Evolutionary conservation across 2,888 invertebrate species (phyloP).

Genomic region (Eretmocerus hayati): DNA sequence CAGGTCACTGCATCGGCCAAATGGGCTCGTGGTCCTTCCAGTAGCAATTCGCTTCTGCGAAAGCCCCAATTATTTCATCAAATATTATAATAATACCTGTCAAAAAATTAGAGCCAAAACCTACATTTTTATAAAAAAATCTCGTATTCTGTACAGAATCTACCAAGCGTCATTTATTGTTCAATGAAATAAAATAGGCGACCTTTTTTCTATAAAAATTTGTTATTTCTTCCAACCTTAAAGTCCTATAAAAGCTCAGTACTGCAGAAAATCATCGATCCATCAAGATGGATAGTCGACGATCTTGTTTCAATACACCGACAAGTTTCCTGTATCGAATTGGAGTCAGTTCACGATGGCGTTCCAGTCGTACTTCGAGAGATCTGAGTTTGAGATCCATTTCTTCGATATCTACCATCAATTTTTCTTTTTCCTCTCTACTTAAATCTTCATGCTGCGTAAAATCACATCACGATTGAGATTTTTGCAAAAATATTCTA

Average conservation of each 20-base stretch:
- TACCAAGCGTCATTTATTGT: conserved; percentile 16
- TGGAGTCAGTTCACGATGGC: conserved; percentile 55
- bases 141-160: conserved; percentile 21
- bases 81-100: conserved; percentile 10
- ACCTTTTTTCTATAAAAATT: conserved; percentile 17
- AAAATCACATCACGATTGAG: neutral
- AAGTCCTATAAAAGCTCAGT: neutral
- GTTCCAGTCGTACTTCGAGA: conserved; percentile 56
- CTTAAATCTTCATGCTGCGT: conserved; percentile 47
- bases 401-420: conserved; percentile 51
- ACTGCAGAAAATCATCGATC: no score
- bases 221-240: neutral
- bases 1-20: conserved; percentile 73
- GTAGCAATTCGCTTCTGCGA: conserved; percentile 29
- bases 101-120: conserved; percentile 19
- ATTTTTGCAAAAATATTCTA: neutral
- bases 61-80: conserved; percentile 7
- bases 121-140: conserved; percentile 22
- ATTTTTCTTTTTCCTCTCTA: conserved; percentile 55
- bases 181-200: conserved; percentile 17
- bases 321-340: conserved; percentile 22
- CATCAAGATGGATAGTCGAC: neutral
- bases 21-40: conserved; percentile 77
- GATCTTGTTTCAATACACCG: neutral
- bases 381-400: conserved; percentile 50